Evolutionary conservation across 2,113 vertebrate genomes (phyloP).

Genomic region (Microtus richardsoni): DNA sequence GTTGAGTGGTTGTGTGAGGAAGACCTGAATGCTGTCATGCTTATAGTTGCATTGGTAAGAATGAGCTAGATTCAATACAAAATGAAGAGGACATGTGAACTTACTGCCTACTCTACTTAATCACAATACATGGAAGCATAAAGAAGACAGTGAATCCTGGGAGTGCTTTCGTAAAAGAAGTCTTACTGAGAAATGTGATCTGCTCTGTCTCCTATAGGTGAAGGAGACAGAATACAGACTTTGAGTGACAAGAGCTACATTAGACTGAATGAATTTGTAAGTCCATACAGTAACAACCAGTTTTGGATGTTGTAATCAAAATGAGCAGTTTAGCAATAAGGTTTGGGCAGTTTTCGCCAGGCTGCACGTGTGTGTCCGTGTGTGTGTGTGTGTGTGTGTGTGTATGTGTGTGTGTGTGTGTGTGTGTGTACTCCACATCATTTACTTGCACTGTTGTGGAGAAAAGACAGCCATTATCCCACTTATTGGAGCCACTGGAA

Average conservation of each 20-base stretch:
- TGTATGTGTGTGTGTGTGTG: no score
- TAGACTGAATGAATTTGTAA: not conserved
- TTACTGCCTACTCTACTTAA: not conserved
- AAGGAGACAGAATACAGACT: not conserved
- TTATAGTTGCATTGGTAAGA: not conserved
- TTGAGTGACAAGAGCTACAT: not conserved
- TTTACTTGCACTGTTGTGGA: not conserved
- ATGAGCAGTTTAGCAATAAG: not conserved
- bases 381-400: no score
- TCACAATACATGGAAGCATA: not conserved
- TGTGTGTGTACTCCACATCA: not conserved
- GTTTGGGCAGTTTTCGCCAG: not conserved
- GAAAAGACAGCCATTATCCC: not conserved
- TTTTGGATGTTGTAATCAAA: not conserved
- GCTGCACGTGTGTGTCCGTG: rapidly evolving
- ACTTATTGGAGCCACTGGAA: not conserved
- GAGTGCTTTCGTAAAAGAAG: not conserved
- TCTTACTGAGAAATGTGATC: not conserved
- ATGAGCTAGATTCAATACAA: not conserved
- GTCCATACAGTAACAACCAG: not conserved
- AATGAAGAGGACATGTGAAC: not conserved
- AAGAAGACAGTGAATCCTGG: not conserved
- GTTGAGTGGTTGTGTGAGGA: not conserved
- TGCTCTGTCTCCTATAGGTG: not conserved
- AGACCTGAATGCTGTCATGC: not conserved